Evolutionary conservation across 2,888 invertebrate genomes (phyloP).

Genomic region (Eupithecia dodoneata): DNA sequence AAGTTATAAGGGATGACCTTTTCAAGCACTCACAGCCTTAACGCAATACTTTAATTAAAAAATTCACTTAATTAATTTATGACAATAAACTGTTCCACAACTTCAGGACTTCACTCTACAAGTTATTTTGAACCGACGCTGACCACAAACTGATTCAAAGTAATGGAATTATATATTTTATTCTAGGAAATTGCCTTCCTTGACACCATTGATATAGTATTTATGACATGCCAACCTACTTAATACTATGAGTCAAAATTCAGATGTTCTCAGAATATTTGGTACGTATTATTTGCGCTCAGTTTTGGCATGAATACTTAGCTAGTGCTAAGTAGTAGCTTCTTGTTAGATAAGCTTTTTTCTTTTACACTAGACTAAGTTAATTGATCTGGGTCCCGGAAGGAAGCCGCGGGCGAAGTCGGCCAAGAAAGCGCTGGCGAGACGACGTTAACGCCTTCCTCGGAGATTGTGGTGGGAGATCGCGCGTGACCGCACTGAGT

Average conservation of each 20-base stretch:
- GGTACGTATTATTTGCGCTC: background rate
- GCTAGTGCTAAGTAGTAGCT: too few relatives aligned
- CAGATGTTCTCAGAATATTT: constrained; percentile 23
- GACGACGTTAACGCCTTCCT: too few relatives aligned
- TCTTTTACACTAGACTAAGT: too few relatives aligned
- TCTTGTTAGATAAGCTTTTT: too few relatives aligned
- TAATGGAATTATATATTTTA: background rate
- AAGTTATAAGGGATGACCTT: background rate
- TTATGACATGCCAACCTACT: constrained; percentile 30
- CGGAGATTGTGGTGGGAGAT: too few relatives aligned
- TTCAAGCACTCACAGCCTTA: background rate
- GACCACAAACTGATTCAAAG: background rate
- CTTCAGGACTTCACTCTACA: too few relatives aligned
- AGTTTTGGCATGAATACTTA: background rate
- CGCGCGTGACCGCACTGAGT: too few relatives aligned
- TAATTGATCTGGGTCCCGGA: too few relatives aligned
- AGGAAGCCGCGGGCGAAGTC: too few relatives aligned
- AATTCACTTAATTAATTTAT: background rate
- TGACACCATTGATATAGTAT: constrained; percentile 30
- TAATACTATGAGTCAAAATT: constrained; percentile 25
- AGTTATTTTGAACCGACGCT: background rate
- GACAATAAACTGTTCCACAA: background rate
- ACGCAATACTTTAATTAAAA: background rate
- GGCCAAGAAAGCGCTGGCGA: too few relatives aligned
- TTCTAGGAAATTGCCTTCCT: constrained; percentile 27